These are phyloP conservation scores for Notodonta ziczac DNA, from an alignment of 2,888 invertebrate species.

Conservation along the genomic window DNA sequence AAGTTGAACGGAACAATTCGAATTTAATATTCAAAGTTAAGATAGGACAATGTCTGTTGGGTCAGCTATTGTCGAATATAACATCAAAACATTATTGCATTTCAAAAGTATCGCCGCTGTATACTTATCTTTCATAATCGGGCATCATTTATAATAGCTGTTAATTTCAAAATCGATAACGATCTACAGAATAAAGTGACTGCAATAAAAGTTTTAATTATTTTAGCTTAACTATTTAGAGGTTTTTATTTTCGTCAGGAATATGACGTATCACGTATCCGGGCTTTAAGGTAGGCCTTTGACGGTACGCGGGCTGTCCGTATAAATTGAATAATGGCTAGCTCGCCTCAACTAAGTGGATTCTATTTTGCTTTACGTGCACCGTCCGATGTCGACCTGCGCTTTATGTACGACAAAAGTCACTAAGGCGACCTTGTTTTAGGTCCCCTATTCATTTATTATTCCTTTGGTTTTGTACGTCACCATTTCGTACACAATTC, in stretches of 20 bases:
- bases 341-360: slow-evolving; percentile 71
- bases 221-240: background rate
- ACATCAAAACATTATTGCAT: background rate
- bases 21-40: too few relatives aligned
- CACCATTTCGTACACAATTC: slow-evolving; percentile 28
- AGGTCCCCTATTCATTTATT: slow-evolving; percentile 38
- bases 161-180: background rate
- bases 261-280: slow-evolving; percentile 35
- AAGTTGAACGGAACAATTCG: too few relatives aligned
- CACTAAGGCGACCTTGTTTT: slow-evolving; percentile 41
- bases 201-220: background rate
- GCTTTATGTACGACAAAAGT: slow-evolving; percentile 42
- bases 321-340: slow-evolving; percentile 78
- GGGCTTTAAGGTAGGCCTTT: slow-evolving; percentile 49
- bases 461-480: slow-evolving; percentile 36
- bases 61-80: background rate
- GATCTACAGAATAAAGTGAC: background rate
- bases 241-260: background rate
- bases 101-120: background rate
- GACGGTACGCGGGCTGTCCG: slow-evolving; percentile 52
- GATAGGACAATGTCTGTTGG: too few relatives aligned
- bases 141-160: background rate
- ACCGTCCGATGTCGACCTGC: slow-evolving; percentile 45
- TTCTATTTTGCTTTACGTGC: slow-evolving; percentile 72
- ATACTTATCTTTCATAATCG: slow-evolving; percentile 15